A percentile compares a stretch with the other conserved stretches of the same genome.
Conservation (phyloP, 2,888 invertebrate species). For the Sarcophaga caerulescens region DNA sequence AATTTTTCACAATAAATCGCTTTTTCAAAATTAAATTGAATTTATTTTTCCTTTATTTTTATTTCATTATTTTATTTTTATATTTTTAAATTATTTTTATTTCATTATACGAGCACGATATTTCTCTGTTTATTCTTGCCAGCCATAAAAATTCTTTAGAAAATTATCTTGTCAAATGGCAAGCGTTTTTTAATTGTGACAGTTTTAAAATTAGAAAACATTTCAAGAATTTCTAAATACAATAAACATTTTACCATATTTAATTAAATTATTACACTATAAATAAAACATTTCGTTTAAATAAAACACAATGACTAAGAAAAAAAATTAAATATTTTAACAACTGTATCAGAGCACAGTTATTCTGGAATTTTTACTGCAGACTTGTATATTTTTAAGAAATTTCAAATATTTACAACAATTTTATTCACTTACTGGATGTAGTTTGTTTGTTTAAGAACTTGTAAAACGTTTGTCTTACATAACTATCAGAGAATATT, state of each 20-base stretch:
- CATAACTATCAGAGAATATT: too few relatives aligned
- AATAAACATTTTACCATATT: slow-evolving; percentile 18
- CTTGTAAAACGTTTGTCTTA: too few relatives aligned
- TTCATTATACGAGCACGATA: not conserved
- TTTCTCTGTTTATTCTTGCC: not conserved
- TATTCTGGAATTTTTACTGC: not conserved
- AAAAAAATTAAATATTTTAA: not conserved
- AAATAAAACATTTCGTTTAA: not conserved
- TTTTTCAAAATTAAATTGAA: too few relatives aligned
- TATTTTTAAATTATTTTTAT: not conserved
- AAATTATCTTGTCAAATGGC: slow-evolving; percentile 9
- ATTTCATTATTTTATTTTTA: too few relatives aligned
- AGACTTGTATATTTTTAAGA: not conserved
- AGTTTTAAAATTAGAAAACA: slow-evolving; percentile 2
- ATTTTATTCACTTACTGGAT: too few relatives aligned
- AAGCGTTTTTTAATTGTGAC: not conserved
- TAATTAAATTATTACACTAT: not conserved
- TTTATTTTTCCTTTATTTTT: too few relatives aligned
- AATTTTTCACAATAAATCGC: too few relatives aligned
- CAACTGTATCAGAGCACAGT: not conserved
- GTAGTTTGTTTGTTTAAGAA: too few relatives aligned
- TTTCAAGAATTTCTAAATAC: slow-evolving; percentile 45
- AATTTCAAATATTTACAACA: too few relatives aligned
- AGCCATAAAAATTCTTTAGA: not conserved
- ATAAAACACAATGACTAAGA: not conserved